Percentiles rank a stretch among this genome's conserved stretches.
Evolutionary conservation across 2,888 invertebrate genomes (phyloP).

Genomic region (Erebia aethiops): DNA sequence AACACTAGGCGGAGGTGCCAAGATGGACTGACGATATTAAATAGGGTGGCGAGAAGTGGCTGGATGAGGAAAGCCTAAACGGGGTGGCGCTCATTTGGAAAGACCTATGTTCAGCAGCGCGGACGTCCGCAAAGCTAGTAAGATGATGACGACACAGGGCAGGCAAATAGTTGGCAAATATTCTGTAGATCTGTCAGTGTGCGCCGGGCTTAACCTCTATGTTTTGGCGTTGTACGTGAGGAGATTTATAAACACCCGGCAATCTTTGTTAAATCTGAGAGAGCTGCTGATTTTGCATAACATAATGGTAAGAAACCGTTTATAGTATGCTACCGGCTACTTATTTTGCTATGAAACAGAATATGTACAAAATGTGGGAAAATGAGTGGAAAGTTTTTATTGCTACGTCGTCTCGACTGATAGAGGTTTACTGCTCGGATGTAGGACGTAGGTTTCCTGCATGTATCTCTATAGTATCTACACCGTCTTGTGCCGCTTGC

Average conservation of each 20-base stretch:
- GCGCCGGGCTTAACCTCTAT: constrained; percentile 10
- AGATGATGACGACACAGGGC: background rate
- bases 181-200: background rate
- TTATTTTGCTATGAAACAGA: background rate
- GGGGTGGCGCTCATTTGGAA: too few relatives aligned
- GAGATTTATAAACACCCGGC: constrained; percentile 27
- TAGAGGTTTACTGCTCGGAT: too few relatives aligned
- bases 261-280: constrained; percentile 28
- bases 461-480: too few relatives aligned
- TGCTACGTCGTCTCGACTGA: background rate
- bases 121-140: too few relatives aligned
- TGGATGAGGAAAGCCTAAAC: too few relatives aligned
- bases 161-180: background rate
- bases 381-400: background rate
- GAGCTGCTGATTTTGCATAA: constrained; percentile 25
- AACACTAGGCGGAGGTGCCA: too few relatives aligned
- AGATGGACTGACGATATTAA: too few relatives aligned
- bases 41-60: too few relatives aligned
- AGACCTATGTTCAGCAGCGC: too few relatives aligned
- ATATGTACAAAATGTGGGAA: background rate
- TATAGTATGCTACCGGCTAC: constrained; percentile 6
- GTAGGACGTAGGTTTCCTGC: too few relatives aligned
- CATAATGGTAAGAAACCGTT: constrained; percentile 32
- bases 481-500: too few relatives aligned
- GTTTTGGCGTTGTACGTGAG: constrained; percentile 28